Percentiles rank a stretch among this genome's conserved stretches.
phyloP scores from a whole-genome alignment of 2,113 vertebrate species.

The Bambusicola thoracicus region DNA sequence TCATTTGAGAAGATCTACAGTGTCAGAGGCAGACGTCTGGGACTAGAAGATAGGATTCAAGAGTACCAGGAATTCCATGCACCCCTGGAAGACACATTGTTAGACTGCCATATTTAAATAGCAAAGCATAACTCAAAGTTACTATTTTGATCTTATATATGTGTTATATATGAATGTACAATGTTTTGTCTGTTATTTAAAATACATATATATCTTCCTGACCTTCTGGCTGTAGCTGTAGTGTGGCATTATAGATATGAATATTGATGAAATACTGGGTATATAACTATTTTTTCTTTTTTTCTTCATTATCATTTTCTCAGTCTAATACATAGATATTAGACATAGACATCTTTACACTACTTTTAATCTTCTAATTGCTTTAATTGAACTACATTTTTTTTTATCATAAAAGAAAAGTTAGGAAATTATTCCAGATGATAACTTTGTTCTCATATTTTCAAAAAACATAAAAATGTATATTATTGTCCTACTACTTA shows the following conservation, averaged over 20 bases:
- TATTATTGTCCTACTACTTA: neutral
- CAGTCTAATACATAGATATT: neutral
- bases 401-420: neutral
- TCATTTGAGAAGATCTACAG: neutral
- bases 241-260: neutral
- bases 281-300: neutral
- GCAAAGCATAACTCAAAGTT: neutral
- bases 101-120: neutral
- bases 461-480: neutral
- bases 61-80: neutral
- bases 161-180: neutral
- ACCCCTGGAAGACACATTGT: neutral
- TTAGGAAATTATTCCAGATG: neutral
- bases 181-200: neutral
- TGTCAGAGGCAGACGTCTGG: neutral
- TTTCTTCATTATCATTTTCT: neutral
- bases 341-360: neutral
- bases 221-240: neutral
- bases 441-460: neutral
- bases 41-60: neutral
- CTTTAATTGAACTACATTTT: neutral
- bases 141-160: neutral
- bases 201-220: neutral
- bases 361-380: neutral
- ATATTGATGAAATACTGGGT: neutral